Evolutionary conservation across 2,113 vertebrate genomes (phyloP).

Genomic region (Platichthys stellatus): DNA sequence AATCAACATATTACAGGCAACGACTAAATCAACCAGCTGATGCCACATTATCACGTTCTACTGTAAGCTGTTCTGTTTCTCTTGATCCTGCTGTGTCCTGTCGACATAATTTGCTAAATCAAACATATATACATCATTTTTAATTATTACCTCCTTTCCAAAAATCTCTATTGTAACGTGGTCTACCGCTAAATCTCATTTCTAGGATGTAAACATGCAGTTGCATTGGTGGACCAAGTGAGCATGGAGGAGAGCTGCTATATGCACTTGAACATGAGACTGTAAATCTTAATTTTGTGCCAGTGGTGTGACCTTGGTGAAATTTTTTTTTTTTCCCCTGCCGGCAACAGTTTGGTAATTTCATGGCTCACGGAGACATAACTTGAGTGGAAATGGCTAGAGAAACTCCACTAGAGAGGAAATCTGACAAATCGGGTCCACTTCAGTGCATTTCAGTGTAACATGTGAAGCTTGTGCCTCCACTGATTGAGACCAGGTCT

Average conservation of each 20-base stretch:
- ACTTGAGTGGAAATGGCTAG: conserved; percentile 6
- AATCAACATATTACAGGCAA: neutral
- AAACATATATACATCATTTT: neutral
- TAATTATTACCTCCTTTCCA: neutral
- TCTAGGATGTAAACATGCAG: neutral
- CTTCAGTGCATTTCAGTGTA: neutral
- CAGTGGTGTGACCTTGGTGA: conserved; percentile 20
- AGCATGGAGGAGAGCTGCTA: conserved; percentile 1
- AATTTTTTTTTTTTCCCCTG: neutral
- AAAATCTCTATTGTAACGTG: neutral
- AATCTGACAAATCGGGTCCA: neutral
- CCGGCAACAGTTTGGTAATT: conserved; percentile 30
- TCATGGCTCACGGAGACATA: conserved; percentile 33
- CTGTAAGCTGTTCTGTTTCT: no score
- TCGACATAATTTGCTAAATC: neutral
- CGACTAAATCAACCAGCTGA: neutral
- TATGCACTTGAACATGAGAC: neutral
- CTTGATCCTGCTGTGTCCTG: neutral
- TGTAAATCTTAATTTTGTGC: conserved; percentile 6
- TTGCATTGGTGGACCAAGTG: neutral
- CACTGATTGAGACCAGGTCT: conserved; percentile 25
- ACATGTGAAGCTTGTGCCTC: conserved; percentile 6
- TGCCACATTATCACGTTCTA: neutral
- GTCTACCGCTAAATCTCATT: neutral
- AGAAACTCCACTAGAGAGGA: neutral